phyloP scores from a whole-genome alignment of 2,888 invertebrate genomes.

The Onchidella celtica region DNA sequence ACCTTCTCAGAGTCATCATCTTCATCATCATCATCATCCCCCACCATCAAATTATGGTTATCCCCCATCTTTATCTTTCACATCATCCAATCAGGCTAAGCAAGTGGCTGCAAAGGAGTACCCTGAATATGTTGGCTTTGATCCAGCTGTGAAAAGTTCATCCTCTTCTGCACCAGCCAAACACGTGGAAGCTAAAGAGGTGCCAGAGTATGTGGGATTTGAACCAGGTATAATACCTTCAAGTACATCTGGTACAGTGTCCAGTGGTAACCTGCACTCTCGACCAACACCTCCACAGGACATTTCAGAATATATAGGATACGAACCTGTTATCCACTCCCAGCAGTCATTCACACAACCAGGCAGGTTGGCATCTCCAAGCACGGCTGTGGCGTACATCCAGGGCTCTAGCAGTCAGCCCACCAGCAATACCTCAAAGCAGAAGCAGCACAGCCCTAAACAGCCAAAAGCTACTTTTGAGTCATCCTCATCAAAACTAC shows the following conservation, averaged over 20 bases:
- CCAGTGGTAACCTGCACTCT: not conserved
- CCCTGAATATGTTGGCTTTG: conserved; percentile 59
- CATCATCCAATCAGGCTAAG: not conserved
- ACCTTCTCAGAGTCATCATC: not conserved
- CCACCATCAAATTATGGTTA: not conserved
- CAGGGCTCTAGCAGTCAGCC: not conserved
- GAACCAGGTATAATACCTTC: conserved; percentile 52
- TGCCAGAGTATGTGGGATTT: conserved; percentile 57
- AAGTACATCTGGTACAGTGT: not conserved
- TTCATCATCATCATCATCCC: not conserved
- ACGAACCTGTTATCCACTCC: not conserved
- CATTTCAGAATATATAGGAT: conserved; percentile 1
- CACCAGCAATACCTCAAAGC: not conserved
- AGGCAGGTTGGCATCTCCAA: not conserved
- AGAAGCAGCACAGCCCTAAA: not conserved
- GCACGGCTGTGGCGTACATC: not conserved
- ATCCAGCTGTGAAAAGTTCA: conserved; percentile 48
- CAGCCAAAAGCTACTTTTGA: not conserved
- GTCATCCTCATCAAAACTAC: not conserved
- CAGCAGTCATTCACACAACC: not conserved
- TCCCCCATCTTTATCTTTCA: not conserved
- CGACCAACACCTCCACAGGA: not conserved
- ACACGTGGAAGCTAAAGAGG: conserved; percentile 42
- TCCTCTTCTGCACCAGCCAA: not conserved
- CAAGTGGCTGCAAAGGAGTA: conserved; percentile 32